A percentile compares a stretch with the other conserved stretches of the same genome.
These are phyloP conservation scores for Eupithecia dodoneata DNA, from an alignment of 2,888 invertebrate genomes.

Conservation along the genomic window DNA sequence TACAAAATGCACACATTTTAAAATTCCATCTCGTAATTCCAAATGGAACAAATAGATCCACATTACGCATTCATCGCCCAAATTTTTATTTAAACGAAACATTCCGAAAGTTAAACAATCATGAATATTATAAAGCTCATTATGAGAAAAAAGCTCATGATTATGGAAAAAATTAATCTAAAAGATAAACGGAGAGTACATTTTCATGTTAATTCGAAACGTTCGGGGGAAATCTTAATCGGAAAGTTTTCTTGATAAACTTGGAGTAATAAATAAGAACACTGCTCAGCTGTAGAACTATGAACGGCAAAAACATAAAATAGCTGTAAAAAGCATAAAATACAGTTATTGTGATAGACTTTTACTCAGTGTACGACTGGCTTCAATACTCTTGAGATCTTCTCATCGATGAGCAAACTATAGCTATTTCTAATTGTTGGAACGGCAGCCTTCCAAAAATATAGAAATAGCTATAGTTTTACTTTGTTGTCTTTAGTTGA, in stretches of 20 bases:
- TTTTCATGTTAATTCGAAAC: constrained; percentile 61
- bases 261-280: constrained; percentile 17
- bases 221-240: constrained; percentile 59
- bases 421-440: no score
- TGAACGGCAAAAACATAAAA: background rate
- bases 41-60: constrained; percentile 24
- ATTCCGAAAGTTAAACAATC: constrained; percentile 36
- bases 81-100: constrained; percentile 38
- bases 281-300: background rate
- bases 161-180: constrained; percentile 56
- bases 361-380: background rate
- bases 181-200: constrained; percentile 60
- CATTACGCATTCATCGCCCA: constrained; percentile 35
- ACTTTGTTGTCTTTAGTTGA: background rate
- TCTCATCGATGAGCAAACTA: background rate
- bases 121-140: constrained; percentile 54
- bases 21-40: constrained; percentile 15
- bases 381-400: background rate
- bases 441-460: background rate
- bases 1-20: background rate
- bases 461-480: background rate
- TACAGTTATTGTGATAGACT: background rate
- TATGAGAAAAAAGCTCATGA: constrained; percentile 52
- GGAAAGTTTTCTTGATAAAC: constrained; percentile 54
- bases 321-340: background rate